These are phyloP conservation scores for Amia ocellicauda DNA, from an alignment of 2,113 vertebrate species.

Conservation along the genomic window DNA sequence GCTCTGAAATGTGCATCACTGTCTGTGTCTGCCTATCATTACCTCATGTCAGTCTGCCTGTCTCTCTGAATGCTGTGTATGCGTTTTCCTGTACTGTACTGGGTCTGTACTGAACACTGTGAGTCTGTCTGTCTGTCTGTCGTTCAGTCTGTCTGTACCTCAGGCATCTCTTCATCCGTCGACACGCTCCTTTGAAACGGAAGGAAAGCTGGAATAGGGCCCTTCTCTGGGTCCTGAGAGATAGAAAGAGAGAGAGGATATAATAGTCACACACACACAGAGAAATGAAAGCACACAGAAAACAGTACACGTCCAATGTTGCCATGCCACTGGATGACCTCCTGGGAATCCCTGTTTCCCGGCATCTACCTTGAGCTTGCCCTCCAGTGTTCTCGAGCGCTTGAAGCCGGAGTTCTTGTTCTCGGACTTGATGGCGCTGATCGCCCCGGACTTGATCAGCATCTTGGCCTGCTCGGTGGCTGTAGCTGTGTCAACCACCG, in stretches of 20 bases:
- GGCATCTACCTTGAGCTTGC: slow-evolving; percentile 80
- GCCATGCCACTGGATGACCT: neutral
- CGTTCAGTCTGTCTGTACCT: slow-evolving; percentile 53
- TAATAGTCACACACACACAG: too few species aligned
- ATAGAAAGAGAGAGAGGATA: neutral
- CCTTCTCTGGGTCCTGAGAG: slow-evolving; percentile 85
- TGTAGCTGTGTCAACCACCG: slow-evolving; percentile 83
- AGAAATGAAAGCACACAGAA: neutral
- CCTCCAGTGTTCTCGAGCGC: slow-evolving; percentile 83
- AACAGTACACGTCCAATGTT: neutral
- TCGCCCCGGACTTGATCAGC: slow-evolving; percentile 88
- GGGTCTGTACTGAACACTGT: too few species aligned
- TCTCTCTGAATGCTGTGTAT: neutral
- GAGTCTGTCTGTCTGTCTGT: too few species aligned
- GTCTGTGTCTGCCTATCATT: too few species aligned
- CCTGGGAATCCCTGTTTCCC: too few species aligned
- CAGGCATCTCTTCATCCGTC: slow-evolving; percentile 76
- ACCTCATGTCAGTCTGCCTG: neutral
- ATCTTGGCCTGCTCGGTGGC: slow-evolving; percentile 90
- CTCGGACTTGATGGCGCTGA: slow-evolving; percentile 89
- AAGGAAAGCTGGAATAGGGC: slow-evolving; percentile 77
- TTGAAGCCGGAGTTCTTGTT: slow-evolving; percentile 93
- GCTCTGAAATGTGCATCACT: too few species aligned
- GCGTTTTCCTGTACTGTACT: too few species aligned
- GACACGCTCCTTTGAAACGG: slow-evolving; percentile 87